Evolutionary conservation across 64 coral and sea anemone genomes (phyloP).

Genomic region (Pocillopora verrucosa): DNA sequence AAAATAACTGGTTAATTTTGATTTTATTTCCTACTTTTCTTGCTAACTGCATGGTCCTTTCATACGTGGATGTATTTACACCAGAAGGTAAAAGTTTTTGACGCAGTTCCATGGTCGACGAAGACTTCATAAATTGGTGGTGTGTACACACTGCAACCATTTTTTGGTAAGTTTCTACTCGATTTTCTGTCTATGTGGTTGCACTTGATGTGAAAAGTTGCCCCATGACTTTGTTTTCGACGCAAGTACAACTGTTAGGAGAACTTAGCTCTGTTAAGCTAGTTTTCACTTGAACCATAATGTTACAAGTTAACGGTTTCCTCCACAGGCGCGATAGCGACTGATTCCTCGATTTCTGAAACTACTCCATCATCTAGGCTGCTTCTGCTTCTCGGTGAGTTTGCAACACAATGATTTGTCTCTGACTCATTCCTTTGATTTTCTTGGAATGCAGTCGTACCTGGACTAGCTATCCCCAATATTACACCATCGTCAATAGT

Average conservation of each 20-base stretch:
- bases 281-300: too few relatives aligned
- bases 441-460: background rate
- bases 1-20: too few relatives aligned
- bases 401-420: background rate
- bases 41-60: background rate
- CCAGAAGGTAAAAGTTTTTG: background rate
- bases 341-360: background rate
- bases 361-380: background rate
- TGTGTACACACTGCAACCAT: background rate
- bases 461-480: background rate
- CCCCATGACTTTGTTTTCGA: too few relatives aligned
- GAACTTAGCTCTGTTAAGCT: too few relatives aligned
- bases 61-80: background rate
- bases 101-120: too few relatives aligned
- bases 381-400: background rate
- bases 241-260: too few relatives aligned
- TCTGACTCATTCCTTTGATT: background rate
- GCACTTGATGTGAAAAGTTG: too few relatives aligned
- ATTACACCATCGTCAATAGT: background rate
- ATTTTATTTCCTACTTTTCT: background rate
- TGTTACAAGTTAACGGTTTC: too few relatives aligned
- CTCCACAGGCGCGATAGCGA: background rate
- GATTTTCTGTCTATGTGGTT: too few relatives aligned
- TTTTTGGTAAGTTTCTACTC: background rate
- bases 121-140: background rate